Evolutionary conservation across 2,888 invertebrate genomes (phyloP).

Genomic region (Falcaria lacertinaria): DNA sequence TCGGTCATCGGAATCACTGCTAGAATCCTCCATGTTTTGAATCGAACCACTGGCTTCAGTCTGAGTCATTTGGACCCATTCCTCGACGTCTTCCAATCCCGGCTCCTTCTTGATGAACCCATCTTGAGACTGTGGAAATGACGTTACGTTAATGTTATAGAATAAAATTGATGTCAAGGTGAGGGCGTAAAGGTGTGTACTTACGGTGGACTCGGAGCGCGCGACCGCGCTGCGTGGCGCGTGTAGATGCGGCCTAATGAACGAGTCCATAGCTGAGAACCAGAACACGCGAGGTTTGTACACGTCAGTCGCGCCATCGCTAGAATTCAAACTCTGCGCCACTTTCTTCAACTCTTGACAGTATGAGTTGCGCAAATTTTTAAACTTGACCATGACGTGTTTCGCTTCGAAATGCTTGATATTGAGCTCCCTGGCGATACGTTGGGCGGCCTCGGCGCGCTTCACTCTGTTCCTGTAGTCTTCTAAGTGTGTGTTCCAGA

Average conservation of each 20-base stretch:
- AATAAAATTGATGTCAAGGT: no score
- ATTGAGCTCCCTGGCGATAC: constrained; percentile 39
- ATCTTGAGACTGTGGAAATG: constrained; percentile 2
- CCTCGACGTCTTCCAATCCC: constrained; percentile 4
- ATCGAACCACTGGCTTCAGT: constrained; percentile 3
- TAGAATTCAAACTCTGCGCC: constrained; percentile 13
- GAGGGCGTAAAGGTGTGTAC: not conserved
- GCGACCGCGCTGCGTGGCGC: not conserved
- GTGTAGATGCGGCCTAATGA: constrained; percentile 40
- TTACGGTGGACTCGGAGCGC: not conserved
- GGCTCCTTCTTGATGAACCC: constrained; percentile 3
- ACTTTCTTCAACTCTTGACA: constrained; percentile 56
- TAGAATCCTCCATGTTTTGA: constrained; percentile 4
- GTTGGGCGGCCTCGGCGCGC: constrained; percentile 25
- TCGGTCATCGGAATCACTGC: constrained; percentile 3
- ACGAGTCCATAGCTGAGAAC: constrained; percentile 45
- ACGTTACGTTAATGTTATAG: no score
- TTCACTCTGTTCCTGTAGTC: constrained; percentile 34
- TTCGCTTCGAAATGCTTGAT: constrained; percentile 37
- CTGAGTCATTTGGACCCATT: constrained; percentile 8
- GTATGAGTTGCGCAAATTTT: constrained; percentile 52
- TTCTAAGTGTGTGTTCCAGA: constrained; percentile 38
- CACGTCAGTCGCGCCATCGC: constrained; percentile 12
- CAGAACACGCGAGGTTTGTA: constrained; percentile 44
- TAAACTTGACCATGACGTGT: constrained; percentile 54